Evolutionary conservation across 2,797 vertebrate genomes (phyloP).

Genomic region (Myotis findleyi): DNA sequence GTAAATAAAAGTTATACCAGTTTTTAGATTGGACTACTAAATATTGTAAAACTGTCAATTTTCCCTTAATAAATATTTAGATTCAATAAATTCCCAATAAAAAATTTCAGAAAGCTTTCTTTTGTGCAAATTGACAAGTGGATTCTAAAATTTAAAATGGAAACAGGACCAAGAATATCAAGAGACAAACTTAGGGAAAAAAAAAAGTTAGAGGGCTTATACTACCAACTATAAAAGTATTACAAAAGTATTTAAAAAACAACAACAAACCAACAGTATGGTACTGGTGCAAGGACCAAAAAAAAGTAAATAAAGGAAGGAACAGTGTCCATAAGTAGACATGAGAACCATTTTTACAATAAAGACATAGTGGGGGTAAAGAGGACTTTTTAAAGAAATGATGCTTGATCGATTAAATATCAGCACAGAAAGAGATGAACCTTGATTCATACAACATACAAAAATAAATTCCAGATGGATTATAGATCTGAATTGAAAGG

Average conservation of each 20-base stretch:
- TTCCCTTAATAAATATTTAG: not conserved
- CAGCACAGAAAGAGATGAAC: not conserved
- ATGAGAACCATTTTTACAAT: not conserved
- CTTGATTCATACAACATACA: not conserved
- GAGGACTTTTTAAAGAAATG: not conserved
- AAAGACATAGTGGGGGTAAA: not conserved
- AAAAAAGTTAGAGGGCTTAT: not conserved
- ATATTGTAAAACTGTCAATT: not conserved
- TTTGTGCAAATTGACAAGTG: not conserved
- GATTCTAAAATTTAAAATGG: conserved; percentile 6
- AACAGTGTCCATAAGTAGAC: not conserved
- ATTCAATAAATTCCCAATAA: not conserved
- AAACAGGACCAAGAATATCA: not conserved
- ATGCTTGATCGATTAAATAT: not conserved
- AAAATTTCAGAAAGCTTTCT: not conserved
- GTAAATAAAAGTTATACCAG: not conserved
- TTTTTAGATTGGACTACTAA: not conserved
- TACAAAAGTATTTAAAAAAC: not conserved
- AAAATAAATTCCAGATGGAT: not conserved
- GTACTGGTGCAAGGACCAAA: not conserved
- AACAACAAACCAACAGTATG: not conserved
- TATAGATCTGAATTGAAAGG: not conserved
- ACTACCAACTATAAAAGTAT: not conserved
- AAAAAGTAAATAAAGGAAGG: not conserved
- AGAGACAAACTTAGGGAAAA: not conserved